Evolutionary conservation across 2,113 vertebrate species (phyloP), one percentile per base, ranked within the genome.

Genomic region (Melanotaenia duboulayi): DNA sequence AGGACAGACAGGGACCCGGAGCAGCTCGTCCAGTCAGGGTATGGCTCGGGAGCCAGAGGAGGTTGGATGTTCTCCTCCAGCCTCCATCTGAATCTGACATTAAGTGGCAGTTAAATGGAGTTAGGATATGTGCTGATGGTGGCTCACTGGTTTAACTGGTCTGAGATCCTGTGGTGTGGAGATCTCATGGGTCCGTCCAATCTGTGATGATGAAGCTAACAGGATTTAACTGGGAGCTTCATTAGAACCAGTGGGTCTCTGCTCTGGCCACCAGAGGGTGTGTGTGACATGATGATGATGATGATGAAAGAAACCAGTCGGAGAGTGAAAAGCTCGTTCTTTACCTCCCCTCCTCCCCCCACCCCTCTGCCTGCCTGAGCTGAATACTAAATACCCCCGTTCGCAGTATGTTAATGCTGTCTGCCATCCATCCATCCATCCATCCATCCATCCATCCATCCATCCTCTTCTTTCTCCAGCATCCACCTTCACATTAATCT

Each of bases 361-460:
- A 46, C 56, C 48, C 60, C 48, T 8, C 62, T 58, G 25, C 7
- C 23, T 23, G 35, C 25, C 74, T 83, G 84, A 83, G 87, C 72
- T 80, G 82, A 80, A 87, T 83, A 75, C 69, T 62, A 58, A 69
- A 82, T 14, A 54, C 40, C 20, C 37, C 32, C 14, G 5, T 64
- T 66, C 63, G 64, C 81, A 66, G 80, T 58, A 80, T 75, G 74
- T 52, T 68, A 65, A 66, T 72, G 35, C 10, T 4, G 40, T 57
- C 80, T 2, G 23, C 39, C 59, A 58, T 46, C 24, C 57, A 55
- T 52, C 42, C 12, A 65, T 61, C 42, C 66, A 8, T 65, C 66
- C 50, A 54, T 37, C 52, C 5, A 28, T 28, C 42, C 12, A 65
- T 61, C 42, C 66, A 8, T 65, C 66, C 50, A 54, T 37, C 52